Base-by-base conservation (phyloP, 2,113 vertebrate genomes). In the Gavialis gangeticus region DNA sequence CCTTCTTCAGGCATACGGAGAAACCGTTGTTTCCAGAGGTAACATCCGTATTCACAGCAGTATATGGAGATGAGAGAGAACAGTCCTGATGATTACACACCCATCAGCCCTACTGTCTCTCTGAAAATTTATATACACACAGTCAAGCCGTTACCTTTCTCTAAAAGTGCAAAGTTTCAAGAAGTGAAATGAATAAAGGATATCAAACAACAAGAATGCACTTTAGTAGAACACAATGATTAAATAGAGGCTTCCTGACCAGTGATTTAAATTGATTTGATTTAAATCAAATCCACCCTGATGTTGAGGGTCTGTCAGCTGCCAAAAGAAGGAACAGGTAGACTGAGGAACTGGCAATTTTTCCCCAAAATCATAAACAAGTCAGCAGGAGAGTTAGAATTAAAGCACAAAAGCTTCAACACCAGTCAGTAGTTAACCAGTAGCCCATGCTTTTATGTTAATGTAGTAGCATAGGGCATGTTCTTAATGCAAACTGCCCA, bases 281-380 rank as follows among this genome's bases (percentile, higher is more conserved):
- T 30, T 19, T 34, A 10, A 21, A 69, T 21, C n/a, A 69, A 69
- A 34, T 34, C 21, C 19, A 69, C 67, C 34, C 67, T 30, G 21
- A 19, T 25, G 25, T 69, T 34, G n/a, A 46, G 46, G 46, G 46
- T 46, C 46, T 46, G 46, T 46, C 46, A 46, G 46, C 46, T 46
- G 46, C 46, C 9, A 46, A 46, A 46, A 46, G 46, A 46, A 11
- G 73, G 57, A 57, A 10, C n/a, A 80, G 63, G 67, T 63, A 87
- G 83, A 85, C 67, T 57, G 84, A 62, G 57, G 73, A 66, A 79
- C 73, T 82, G 71, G n/a, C 69, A 67, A 46, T 63, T 84, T 85
- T 73, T 62, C 62, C 75, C 13, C 14, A 87, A 76, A 16, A 55
- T 67, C 80, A 59, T 13, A 66, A 64, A 54, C n/a, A 79, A 81